Percentiles rank a stretch among this genome's conserved stretches.
phyloP scores from a whole-genome alignment of 1,140 invertebrate species.

The Camponotus vicinus region DNA sequence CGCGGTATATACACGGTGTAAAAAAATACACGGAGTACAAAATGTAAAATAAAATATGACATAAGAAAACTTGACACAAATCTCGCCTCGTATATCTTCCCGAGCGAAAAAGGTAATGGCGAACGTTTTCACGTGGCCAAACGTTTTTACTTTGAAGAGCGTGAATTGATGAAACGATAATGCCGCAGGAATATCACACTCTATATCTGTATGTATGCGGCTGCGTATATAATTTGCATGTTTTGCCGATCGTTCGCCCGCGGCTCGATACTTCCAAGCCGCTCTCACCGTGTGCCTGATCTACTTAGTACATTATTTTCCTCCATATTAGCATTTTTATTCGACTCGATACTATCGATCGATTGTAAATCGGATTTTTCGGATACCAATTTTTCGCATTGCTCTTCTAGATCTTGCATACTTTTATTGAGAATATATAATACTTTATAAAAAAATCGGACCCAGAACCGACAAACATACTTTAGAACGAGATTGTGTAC shows the following conservation, averaged over 20 bases:
- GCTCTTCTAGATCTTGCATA: not conserved
- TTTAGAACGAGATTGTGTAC: not conserved
- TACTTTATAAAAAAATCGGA: too few relatives aligned
- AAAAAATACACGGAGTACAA: not conserved
- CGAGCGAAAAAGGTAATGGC: not conserved
- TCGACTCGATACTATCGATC: conserved; percentile 4
- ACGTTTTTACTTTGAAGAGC: not conserved
- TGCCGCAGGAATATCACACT: conserved; percentile 23
- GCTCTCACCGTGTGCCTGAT: conserved; percentile 54
- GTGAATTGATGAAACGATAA: conserved; percentile 47
- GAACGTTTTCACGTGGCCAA: conserved; percentile 16
- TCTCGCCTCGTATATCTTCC: not conserved
- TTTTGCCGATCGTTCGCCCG: conserved; percentile 44
- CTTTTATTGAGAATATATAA: not conserved
- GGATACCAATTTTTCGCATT: too few relatives aligned
- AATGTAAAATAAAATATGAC: not conserved
- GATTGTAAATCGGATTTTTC: not conserved
- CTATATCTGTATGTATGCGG: not conserved
- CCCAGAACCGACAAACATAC: too few relatives aligned
- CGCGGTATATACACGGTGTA: too few relatives aligned
- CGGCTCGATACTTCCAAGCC: conserved; percentile 32
- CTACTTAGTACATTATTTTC: conserved; percentile 55
- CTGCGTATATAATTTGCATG: conserved; percentile 50
- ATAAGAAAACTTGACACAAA: not conserved
- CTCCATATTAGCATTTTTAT: not conserved